phyloP scores from a whole-genome alignment of 1,140 invertebrate genomes.

The Bilobella aurantiaca region DNA sequence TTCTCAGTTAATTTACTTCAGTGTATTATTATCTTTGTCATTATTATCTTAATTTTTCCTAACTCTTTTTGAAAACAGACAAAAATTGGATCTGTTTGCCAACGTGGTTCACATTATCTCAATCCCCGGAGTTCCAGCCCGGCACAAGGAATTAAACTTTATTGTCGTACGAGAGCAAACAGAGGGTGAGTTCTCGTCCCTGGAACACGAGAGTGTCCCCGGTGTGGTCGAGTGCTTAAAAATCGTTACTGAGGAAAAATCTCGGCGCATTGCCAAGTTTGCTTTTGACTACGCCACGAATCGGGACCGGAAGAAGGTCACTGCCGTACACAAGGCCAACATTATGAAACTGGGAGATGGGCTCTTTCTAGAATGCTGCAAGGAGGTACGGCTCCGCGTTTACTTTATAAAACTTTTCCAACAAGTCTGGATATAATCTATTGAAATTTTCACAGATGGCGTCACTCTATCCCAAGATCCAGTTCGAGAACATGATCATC shows the following conservation, averaged over 20 bases:
- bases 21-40: too few species aligned
- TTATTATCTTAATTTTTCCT: neutral
- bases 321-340: conserved; percentile 95
- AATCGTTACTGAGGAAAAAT: conserved; percentile 87
- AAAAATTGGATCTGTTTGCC: conserved; percentile 85
- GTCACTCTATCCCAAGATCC: conserved; percentile 77
- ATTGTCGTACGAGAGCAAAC: conserved; percentile 96
- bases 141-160: conserved; percentile 87
- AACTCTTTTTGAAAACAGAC: conserved; percentile 42
- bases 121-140: conserved; percentile 75
- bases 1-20: too few species aligned
- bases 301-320: conserved; percentile 87
- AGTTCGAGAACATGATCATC: conserved; percentile 95
- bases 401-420: neutral
- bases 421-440: too few species aligned
- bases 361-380: conserved; percentile 78
- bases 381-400: conserved; percentile 65
- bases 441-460: conserved; percentile 45
- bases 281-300: conserved; percentile 98
- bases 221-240: conserved; percentile 96
- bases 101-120: conserved; percentile 95
- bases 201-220: conserved; percentile 78
- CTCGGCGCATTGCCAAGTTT: conserved; percentile 94
- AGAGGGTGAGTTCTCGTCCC: conserved; percentile 94
- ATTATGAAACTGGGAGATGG: conserved; percentile 99